phyloP scores from a whole-genome alignment of 2,888 invertebrate species.

The Linnaemya tessellans region DNA sequence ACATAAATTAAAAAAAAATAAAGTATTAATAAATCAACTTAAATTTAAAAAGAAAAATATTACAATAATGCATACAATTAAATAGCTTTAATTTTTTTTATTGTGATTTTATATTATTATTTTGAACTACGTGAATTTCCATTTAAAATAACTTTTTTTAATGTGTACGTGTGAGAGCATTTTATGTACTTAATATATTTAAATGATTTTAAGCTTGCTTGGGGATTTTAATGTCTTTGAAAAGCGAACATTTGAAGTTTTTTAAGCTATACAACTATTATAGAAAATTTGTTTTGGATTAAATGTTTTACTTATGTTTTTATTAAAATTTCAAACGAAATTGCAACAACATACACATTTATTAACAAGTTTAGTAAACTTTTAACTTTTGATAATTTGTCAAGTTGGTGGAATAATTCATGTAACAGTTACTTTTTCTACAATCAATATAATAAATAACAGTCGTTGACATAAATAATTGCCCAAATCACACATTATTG shows the following conservation, averaged over 20 bases:
- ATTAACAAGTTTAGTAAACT: conserved; percentile 19
- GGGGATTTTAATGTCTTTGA: conserved; percentile 18
- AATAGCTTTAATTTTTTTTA: conserved; percentile 41
- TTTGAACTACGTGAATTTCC: conserved; percentile 65
- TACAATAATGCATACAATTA: conserved; percentile 35
- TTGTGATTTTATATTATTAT: conserved; percentile 41
- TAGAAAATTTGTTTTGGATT: conserved; percentile 45
- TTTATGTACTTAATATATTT: conserved; percentile 38
- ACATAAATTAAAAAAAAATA: conserved; percentile 34
- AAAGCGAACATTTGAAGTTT: conserved; percentile 40
- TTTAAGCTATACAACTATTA: conserved; percentile 63
- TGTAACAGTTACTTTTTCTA: conserved; percentile 21
- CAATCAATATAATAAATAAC: conserved; percentile 20
- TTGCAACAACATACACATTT: conserved; percentile 57
- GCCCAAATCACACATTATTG: no score
- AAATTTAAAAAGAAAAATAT: conserved; percentile 48
- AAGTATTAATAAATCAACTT: conserved; percentile 53
- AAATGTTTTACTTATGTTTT: not conserved
- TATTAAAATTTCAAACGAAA: conserved; percentile 21
- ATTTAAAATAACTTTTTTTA: conserved; percentile 52
- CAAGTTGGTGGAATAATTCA: conserved; percentile 2
- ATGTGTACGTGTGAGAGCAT: conserved; percentile 66
- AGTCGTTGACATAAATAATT: not conserved
- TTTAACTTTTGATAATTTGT: not conserved
- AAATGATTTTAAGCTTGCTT: conserved; percentile 41